These are phyloP conservation scores for Pantherophis vulpinus DNA, from an alignment of 2,797 vertebrate genomes.

Conservation along the genomic window DNA sequence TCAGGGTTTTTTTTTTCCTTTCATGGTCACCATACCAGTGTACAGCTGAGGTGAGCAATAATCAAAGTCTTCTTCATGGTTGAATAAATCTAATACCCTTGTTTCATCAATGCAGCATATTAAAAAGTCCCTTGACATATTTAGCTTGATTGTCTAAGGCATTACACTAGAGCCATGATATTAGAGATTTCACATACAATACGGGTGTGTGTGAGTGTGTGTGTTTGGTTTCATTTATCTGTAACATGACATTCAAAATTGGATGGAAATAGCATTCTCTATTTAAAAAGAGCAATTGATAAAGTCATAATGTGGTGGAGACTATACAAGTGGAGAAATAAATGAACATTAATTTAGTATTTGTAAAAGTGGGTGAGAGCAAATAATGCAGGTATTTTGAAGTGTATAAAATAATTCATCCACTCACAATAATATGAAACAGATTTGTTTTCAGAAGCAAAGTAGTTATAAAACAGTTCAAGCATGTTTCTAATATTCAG, in stretches of 20 bases:
- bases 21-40: conserved; percentile 62
- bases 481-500: conserved; percentile 43
- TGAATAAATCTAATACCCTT: conserved; percentile 73
- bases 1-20: conserved; percentile 50
- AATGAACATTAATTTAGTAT: conserved; percentile 61
- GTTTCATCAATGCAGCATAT: conserved; percentile 68
- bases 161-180: conserved; percentile 56
- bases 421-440: conserved; percentile 35
- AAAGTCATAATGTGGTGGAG: conserved; percentile 60
- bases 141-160: conserved; percentile 70
- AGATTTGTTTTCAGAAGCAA: conserved; percentile 57
- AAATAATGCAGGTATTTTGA: conserved; percentile 49
- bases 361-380: conserved; percentile 33
- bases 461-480: conserved; percentile 49
- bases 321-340: conserved; percentile 53
- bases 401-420: conserved; percentile 54
- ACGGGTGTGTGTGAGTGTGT: too few relatives aligned
- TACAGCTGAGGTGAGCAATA: conserved; percentile 67
- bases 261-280: conserved; percentile 59
- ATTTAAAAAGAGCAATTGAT: conserved; percentile 52
- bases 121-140: conserved; percentile 73
- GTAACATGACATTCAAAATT: conserved; percentile 63
- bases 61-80: conserved; percentile 72
- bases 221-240: conserved; percentile 52
- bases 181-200: conserved; percentile 61